Base-by-base conservation (phyloP, 2,797 vertebrate genomes). In the Lithobates pipiens region DNA sequence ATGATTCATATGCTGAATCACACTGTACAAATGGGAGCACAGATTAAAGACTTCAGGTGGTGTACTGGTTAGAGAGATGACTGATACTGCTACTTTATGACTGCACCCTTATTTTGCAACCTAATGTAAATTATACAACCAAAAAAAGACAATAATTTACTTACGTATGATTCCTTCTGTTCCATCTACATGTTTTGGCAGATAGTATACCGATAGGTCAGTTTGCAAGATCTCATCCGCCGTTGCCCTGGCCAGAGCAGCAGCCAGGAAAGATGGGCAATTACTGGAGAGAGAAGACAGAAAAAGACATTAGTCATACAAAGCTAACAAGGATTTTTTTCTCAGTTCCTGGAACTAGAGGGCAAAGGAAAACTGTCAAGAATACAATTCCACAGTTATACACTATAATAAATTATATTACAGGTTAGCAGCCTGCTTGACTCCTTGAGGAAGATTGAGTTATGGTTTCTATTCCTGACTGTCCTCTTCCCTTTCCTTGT, bases 181-280 rank as follows among this genome's bases (percentile, higher is more conserved):
- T 79, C 94, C 96, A 39, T 97, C 98, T 54, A 83, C 91, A 0
- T 92, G 92, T 93, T 96, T 98, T 89, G 91, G 95, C 87, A 96
- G 90, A 91, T 95, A 95, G 90, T 95, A 95, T 57, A 93, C 91
- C 1, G 97, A 95, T 87, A 99, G 96, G 90, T 99, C 97, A 1
- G 94, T 96, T 94, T 97, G 97, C 68, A 98, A 95, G 80, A 99
- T 90, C 90, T 95, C 96, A 88, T 98, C 97, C 32, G 98, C 94
- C 1, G 98, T 97, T 68, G 97, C 96, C 90, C 97, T 95, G 71
- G 98, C 97, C 91, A 99, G 90, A 36, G 96, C 97, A n/a, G 97
- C 96, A 25, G 98, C 98, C 96, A 99, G 92, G 88, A 97, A 96
- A 77, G 97, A 99, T 0, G 97, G 97, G 80, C 97, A 98, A 73